These are phyloP conservation scores for Galagoides demidoff DNA, from an alignment of 2,797 vertebrate species.

Conservation along the genomic window DNA sequence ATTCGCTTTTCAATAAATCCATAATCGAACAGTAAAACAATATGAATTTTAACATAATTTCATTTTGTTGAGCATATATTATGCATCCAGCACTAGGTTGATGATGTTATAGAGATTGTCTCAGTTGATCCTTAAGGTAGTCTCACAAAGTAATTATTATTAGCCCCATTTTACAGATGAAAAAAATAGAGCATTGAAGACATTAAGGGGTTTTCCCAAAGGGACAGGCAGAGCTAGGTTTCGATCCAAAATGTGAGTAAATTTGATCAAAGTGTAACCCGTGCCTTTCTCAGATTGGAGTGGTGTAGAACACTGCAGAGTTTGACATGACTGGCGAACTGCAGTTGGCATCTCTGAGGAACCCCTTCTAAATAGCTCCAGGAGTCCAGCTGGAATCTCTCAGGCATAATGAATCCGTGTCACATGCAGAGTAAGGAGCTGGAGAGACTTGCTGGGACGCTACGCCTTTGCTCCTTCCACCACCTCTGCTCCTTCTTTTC, in stretches of 20 bases:
- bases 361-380: background rate
- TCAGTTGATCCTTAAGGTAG: background rate
- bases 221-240: background rate
- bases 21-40: slow-evolving; percentile 2
- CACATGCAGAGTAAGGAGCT: background rate
- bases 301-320: background rate
- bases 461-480: background rate
- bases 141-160: background rate
- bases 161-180: background rate
- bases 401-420: background rate
- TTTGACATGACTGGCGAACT: background rate
- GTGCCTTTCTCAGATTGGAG: background rate
- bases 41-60: background rate
- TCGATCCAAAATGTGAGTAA: slow-evolving; percentile 19
- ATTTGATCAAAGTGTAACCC: slow-evolving; percentile 2
- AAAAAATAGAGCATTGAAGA: background rate
- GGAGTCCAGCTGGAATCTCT: background rate
- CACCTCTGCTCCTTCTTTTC: background rate
- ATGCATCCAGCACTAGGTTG: background rate
- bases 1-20: background rate
- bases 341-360: background rate
- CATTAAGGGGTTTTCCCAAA: background rate
- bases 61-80: slow-evolving; percentile 1
- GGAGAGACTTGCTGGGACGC: background rate
- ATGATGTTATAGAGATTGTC: background rate